These are phyloP conservation scores for Hydrophis major DNA, from an alignment of 2,797 vertebrate genomes.

Conservation along the genomic window DNA sequence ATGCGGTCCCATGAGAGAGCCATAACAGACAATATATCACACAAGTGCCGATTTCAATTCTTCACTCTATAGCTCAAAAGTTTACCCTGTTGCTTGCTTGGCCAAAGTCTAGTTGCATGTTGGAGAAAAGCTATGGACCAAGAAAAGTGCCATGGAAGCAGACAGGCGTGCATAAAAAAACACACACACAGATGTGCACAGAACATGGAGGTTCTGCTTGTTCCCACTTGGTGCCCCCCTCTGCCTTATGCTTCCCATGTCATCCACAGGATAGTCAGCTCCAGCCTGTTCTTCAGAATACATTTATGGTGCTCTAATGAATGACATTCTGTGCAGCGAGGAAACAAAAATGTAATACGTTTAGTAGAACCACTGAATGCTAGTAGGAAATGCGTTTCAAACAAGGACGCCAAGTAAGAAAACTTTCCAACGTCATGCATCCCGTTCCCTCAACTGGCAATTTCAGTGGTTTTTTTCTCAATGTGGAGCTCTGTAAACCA, in stretches of 20 bases:
- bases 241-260: background rate
- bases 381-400: background rate
- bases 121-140: background rate
- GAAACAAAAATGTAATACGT: no score
- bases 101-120: background rate
- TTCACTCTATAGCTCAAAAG: background rate
- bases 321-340: background rate
- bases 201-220: background rate
- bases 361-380: background rate
- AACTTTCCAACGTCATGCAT: rapidly evolving
- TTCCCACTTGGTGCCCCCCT: background rate
- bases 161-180: background rate
- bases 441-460: background rate
- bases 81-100: background rate
- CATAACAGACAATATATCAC: background rate
- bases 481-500: background rate
- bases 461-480: conserved; percentile 1
- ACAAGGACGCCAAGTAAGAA: background rate
- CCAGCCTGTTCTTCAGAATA: background rate
- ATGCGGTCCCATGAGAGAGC: background rate
- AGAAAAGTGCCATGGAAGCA: background rate
- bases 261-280: background rate
- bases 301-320: rapidly evolving
- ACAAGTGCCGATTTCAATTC: background rate
- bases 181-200: background rate